Evolutionary conservation across 2,113 vertebrate genomes (phyloP).

Genomic region (Megatriorchis doriae): DNA sequence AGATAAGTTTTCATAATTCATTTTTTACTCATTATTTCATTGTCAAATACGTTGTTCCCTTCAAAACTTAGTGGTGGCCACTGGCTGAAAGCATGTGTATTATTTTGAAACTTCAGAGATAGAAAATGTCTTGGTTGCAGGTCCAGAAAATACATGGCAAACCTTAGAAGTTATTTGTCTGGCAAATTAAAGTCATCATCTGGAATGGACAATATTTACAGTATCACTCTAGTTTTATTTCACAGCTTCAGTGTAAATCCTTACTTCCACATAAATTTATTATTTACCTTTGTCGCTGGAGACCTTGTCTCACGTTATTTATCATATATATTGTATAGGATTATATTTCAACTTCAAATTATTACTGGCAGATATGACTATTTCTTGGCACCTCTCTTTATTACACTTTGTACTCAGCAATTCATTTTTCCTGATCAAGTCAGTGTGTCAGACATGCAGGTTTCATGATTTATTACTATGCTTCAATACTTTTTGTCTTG

Average conservation of each 20-base stretch:
- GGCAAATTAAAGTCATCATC: background rate
- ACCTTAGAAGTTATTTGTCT: background rate
- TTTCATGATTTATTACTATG: constrained; percentile 29
- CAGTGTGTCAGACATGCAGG: background rate
- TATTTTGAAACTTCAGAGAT: background rate
- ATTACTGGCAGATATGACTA: background rate
- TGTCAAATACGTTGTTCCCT: background rate
- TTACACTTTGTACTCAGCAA: background rate
- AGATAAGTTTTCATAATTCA: background rate
- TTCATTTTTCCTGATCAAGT: constrained; percentile 29
- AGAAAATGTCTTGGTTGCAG: background rate
- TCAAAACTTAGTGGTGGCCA: background rate
- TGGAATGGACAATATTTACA: background rate
- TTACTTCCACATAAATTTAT: background rate
- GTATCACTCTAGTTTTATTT: background rate
- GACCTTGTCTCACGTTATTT: constrained; percentile 7
- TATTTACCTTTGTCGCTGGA: constrained; percentile 11
- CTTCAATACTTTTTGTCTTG: background rate
- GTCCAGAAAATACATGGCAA: background rate
- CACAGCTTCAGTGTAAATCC: background rate
- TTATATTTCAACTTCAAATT: constrained; percentile 51
- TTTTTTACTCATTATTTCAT: background rate
- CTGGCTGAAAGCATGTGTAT: background rate
- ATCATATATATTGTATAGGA: constrained; percentile 3
- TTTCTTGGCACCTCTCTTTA: constrained; percentile 40